These are phyloP conservation scores for Calonectris borealis DNA, from an alignment of 2,113 vertebrate genomes.

Conservation along the genomic window DNA sequence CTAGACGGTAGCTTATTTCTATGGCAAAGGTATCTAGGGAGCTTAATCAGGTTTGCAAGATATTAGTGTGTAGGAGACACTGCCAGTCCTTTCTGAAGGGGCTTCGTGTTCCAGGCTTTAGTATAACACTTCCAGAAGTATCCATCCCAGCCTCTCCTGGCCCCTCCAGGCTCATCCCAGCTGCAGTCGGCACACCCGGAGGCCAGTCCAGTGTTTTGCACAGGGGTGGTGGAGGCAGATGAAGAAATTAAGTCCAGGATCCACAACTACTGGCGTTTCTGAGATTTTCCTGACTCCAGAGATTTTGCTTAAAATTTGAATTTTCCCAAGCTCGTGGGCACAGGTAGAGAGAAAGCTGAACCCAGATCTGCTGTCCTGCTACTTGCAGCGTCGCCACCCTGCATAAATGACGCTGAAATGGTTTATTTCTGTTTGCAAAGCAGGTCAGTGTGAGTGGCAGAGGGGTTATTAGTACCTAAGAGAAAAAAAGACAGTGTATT, in stretches of 20 bases:
- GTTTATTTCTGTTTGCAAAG: conserved; percentile 15
- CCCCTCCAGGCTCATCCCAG: background rate
- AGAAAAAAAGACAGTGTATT: background rate
- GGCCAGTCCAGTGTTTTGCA: background rate
- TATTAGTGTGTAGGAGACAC: background rate
- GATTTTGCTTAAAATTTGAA: background rate
- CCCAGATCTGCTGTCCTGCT: background rate
- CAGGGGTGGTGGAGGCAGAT: background rate
- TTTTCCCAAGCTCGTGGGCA: background rate
- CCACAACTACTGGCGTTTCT: background rate
- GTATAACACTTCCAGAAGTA: background rate
- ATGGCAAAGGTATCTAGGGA: background rate
- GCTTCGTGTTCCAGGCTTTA: background rate
- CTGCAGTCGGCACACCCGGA: background rate
- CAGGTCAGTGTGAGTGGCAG: background rate
- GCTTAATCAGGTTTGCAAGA: background rate
- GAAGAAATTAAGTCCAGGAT: background rate
- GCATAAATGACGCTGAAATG: background rate
- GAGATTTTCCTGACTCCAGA: background rate
- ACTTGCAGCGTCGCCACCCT: background rate
- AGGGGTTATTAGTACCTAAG: background rate
- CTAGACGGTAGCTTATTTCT: background rate
- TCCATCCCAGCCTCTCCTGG: background rate
- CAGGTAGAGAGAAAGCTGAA: background rate
- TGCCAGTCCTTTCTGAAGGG: background rate